Evolutionary conservation across 2,797 vertebrate genomes (phyloP).

Genomic region (Hemibagrus guttatus): DNA sequence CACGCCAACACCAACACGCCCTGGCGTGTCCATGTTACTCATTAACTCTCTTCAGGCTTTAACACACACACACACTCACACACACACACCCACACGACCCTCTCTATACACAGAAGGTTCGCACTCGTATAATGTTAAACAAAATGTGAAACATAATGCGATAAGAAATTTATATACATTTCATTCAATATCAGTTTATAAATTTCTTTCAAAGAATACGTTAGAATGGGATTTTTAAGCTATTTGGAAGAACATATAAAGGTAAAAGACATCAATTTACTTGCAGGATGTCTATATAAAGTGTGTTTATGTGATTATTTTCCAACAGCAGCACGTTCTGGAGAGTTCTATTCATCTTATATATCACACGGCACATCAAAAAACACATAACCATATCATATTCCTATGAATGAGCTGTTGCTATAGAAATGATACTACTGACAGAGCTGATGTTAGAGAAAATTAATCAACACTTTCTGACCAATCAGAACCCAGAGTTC

Average conservation of each 20-base stretch:
- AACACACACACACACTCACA: background rate
- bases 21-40: slow-evolving; percentile 34
- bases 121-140: too few relatives aligned
- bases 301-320: background rate
- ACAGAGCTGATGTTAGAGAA: background rate
- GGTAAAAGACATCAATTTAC: background rate
- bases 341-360: background rate
- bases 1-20: background rate
- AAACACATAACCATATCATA: background rate
- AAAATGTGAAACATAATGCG: too few relatives aligned
- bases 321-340: too few relatives aligned
- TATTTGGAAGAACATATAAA: background rate
- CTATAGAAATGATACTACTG: background rate
- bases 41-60: slow-evolving; percentile 32
- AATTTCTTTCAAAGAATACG: background rate
- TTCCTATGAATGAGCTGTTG: background rate
- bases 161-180: too few relatives aligned
- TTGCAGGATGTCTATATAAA: background rate
- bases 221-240: too few relatives aligned
- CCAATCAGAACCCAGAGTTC: background rate
- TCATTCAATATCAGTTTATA: too few relatives aligned
- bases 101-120: background rate
- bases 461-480: background rate
- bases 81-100: background rate
- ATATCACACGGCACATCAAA: background rate